phyloP scores from a whole-genome alignment of 2,888 invertebrate genomes.

The Perithous albicinctus region DNA sequence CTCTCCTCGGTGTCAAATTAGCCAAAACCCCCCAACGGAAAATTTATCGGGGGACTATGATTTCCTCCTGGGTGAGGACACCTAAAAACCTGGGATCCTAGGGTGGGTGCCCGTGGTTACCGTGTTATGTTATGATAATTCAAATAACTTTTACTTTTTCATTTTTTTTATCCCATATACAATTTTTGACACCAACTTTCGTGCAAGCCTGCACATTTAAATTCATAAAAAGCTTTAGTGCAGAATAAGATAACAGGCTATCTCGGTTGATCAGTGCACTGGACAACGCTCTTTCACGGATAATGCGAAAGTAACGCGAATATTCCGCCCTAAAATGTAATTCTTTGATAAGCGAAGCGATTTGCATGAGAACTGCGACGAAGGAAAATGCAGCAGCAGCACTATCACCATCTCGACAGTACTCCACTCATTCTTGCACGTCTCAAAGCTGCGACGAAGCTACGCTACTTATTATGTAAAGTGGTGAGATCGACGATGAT shows the following conservation, averaged over 20 bases:
- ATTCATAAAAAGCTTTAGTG: constrained; percentile 18
- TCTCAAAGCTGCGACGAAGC: constrained; percentile 56
- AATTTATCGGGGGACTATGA: no score
- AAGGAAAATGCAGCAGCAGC: constrained; percentile 23
- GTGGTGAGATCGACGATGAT: constrained; percentile 76
- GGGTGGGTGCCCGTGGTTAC: no score
- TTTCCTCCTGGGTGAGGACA: no score
- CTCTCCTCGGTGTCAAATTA: no score
- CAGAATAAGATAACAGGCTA: constrained; percentile 18
- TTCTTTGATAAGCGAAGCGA: constrained; percentile 37
- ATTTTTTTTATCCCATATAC: no score
- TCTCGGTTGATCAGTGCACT: neutral
- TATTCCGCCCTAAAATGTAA: constrained; percentile 45
- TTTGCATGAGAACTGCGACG: constrained; percentile 45
- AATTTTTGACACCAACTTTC: neutral
- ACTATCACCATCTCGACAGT: neutral
- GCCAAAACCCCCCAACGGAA: no score
- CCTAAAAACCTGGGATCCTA: no score
- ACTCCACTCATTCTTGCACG: constrained; percentile 34
- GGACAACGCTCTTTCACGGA: constrained; percentile 43
- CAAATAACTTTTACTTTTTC: no score
- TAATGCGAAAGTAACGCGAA: constrained; percentile 32
- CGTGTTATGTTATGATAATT: no score
- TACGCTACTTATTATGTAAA: constrained; percentile 80
- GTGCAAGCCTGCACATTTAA: neutral